Evolutionary conservation across 2,888 invertebrate species (phyloP).

Genomic region (Clivina fossor): DNA sequence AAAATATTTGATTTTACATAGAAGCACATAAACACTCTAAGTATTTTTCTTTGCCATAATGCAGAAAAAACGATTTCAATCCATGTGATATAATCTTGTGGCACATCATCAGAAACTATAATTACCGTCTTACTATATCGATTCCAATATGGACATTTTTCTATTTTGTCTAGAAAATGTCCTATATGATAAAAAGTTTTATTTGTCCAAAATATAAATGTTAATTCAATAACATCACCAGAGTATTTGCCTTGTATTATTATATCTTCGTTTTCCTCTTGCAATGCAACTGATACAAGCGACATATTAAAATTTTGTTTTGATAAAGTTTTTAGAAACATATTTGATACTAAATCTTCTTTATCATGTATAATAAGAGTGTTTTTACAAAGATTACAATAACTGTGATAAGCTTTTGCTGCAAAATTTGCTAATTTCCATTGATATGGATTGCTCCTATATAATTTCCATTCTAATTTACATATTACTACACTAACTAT

Average conservation of each 20-base stretch:
- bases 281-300: conserved; percentile 6
- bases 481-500: too few relatives aligned
- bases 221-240: conserved; percentile 15
- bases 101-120: conserved; percentile 2
- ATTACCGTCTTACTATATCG: conserved; percentile 17
- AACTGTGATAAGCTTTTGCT: conserved; percentile 13
- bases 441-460: too few relatives aligned
- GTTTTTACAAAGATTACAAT: conserved; percentile 7
- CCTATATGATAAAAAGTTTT: neutral
- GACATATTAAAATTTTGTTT: conserved; percentile 22
- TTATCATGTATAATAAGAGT: conserved; percentile 21
- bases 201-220: conserved; percentile 20
- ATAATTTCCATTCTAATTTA: too few relatives aligned
- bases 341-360: conserved; percentile 1
- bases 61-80: conserved; percentile 5
- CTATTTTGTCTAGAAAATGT: conserved; percentile 7
- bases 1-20: neutral
- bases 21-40: conserved; percentile 23
- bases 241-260: conserved; percentile 8
- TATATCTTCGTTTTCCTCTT: too few relatives aligned
- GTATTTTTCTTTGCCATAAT: conserved; percentile 21
- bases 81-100: conserved; percentile 16
- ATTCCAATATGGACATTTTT: conserved; percentile 20
- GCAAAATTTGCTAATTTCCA: conserved; percentile 15
- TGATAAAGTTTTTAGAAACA: conserved; percentile 6